These are phyloP conservation scores for Drosophila mimetica DNA, from an alignment of 2,888 invertebrate genomes.

Conservation along the genomic window DNA sequence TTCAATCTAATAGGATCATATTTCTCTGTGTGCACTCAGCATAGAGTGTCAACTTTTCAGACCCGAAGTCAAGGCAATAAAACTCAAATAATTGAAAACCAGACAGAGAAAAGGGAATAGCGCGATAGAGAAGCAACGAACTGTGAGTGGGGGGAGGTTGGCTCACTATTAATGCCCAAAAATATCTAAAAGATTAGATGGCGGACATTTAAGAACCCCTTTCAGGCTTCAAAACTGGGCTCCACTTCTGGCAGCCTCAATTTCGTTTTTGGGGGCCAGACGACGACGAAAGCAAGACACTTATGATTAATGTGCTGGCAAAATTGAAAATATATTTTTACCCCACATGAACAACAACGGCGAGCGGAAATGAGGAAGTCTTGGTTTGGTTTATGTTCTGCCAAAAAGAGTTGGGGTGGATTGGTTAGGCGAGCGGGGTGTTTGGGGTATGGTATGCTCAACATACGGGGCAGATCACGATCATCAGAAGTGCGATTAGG, in stretches of 20 bases:
- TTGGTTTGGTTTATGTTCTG: conserved; percentile 71
- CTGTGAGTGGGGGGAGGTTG: not conserved
- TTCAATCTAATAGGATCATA: not conserved
- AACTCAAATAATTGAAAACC: conserved; percentile 72
- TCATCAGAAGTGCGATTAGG: conserved; percentile 58
- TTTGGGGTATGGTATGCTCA: conserved; percentile 48
- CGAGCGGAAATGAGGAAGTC: conserved; percentile 76
- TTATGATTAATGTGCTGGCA: conserved; percentile 77
- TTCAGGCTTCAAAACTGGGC: conserved; percentile 40
- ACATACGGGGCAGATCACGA: conserved; percentile 64
- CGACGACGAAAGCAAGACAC: conserved; percentile 42
- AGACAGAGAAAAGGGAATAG: conserved; percentile 44
- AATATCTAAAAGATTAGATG: conserved; percentile 77
- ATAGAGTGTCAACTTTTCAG: conserved; percentile 75
- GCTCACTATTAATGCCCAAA: conserved; percentile 58
- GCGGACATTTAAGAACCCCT: conserved; percentile 34
- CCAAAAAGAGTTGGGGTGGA: conserved; percentile 72
- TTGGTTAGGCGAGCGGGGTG: conserved; percentile 12
- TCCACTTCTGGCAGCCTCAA: conserved; percentile 46
- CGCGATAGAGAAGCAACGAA: not conserved
- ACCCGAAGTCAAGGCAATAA: conserved; percentile 74
- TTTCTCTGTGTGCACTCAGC: conserved; percentile 24
- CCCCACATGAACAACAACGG: conserved; percentile 30
- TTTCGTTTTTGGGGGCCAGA: conserved; percentile 52
- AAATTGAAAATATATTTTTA: conserved; percentile 68